Evolutionary conservation across 2,797 vertebrate species (phyloP), one percentile per base, ranked within the genome.

Genomic region (Halcyon leucocephala): DNA sequence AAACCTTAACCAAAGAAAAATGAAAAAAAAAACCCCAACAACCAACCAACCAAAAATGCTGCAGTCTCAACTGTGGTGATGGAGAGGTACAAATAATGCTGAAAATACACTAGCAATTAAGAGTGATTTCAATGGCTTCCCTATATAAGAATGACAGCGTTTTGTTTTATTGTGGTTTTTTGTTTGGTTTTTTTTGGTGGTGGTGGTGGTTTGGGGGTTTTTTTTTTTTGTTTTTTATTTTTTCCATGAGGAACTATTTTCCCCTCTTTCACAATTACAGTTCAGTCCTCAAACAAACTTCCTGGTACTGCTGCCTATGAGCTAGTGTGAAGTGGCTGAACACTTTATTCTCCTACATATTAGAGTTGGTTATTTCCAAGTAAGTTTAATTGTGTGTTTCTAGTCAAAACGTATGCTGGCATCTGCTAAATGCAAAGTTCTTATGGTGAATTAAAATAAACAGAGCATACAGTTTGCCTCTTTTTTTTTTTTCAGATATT

Each of bases 401-500:
- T 93, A 70, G 81, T 73, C 44, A 84, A 86, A 93, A 70, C 41
- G 19, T 72, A 76, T 57, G 51, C 64, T 86, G 78, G 58, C 64
- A 80, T 90, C 70, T 82, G 73, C 48, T 77, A 64, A 83, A 49
- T 20, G 60, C 86, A 77, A 57, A 83, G 79, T 72, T 70, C 77
- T 94, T 93, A 37, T 2, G 12, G 64, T 52, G 64, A 92, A 46
- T 89, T 52, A 82, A 96, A 93, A 89, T 60, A 77, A 92, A 60
- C 1, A 1, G 86, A 77, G 71, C 35, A 2, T 85, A 44, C 5
- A 25, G 22, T 94, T 92, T 92, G 41, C 35, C 28, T 92, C 73
- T 35, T 35, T 35, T 35, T 35, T 35, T 60, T 70, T 39, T 49
- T 91, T 93, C 39, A 46, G 85, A 65, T 65, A 19, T 10, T 60